Evolutionary conservation across 1,140 invertebrate species (phyloP), one percentile per base, ranked within the genome.

Genomic region (Drosophila auraria): DNA sequence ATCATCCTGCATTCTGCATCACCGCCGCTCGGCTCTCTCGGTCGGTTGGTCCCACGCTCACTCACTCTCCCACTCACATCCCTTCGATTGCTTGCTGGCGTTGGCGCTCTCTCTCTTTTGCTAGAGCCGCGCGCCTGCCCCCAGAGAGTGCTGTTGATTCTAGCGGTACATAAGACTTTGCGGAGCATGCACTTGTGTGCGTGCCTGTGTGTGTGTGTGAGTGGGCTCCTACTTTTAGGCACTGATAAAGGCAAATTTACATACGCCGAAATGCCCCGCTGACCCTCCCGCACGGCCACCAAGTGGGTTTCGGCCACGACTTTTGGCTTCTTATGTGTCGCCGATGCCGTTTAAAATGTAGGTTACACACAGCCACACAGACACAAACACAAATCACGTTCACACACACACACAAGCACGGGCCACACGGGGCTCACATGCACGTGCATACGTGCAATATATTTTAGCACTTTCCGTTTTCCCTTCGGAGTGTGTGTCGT

Each of bases 161-260:
- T 72, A 87, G 73, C 63, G 65, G 71, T 83, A 83, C 60, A 87
- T 83, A 87, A 49, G 63, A 73, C 44, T 80, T 78, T 68, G 53
- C 59, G 62, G 56, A 77, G 47, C 69, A 57, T 83, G 73, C 63
- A 73, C 58, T 62, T 53, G 59, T 77, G 47, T 59, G 51, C 40
- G 66, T 72, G 33, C 53, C 17, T 12, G 30, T 33, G 30, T 9
- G 33, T 33, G 36, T 51, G 63, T 69, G 25, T 76, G 57, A 50
- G 70, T 68, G 81, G 50, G 20, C 45, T 72, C 44, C 66, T 71
- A 62, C 77, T 78, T 82, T 87, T 72, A 36, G 81, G 59, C 81
- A 89, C 80, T 89, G 84, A 87, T 87, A 87, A 87, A 87, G 68
- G 59, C 70, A 64, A 83, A 89, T 87, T 83, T 89, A 80, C 83